A percentile compares a stretch with the other conserved stretches of the same genome.
These are phyloP conservation scores for Parauchenoglanis punctatus DNA, from an alignment of 2,797 vertebrate genomes.

Conservation along the genomic window DNA sequence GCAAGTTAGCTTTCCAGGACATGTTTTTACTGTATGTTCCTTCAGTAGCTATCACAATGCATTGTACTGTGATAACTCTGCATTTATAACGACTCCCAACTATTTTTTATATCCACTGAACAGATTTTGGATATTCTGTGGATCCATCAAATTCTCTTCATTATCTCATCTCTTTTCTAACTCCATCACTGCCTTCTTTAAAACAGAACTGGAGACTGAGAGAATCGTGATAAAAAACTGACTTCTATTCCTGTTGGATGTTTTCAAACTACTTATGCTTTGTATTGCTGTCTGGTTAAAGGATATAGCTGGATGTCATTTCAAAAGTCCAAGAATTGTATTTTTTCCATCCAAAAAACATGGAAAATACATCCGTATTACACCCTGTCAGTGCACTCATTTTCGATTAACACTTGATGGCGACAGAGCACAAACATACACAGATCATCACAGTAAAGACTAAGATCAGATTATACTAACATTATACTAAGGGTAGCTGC, in stretches of 20 bases:
- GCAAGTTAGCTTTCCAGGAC: not conserved
- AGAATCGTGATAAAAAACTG: not conserved
- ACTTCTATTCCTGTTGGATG: not conserved
- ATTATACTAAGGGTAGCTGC: not conserved
- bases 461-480: not conserved
- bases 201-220: not conserved
- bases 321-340: not conserved
- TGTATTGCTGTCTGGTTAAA: not conserved
- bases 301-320: not conserved
- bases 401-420: constrained; percentile 34
- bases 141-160: not conserved
- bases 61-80: not conserved
- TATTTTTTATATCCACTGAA: not conserved
- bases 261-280: not conserved
- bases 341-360: not conserved
- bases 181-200: not conserved
- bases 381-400: not conserved
- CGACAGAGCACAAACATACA: constrained; percentile 30
- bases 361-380: not conserved
- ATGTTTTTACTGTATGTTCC: too few relatives aligned
- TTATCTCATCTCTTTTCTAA: not conserved
- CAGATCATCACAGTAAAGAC: not conserved
- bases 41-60: too few relatives aligned
- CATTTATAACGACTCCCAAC: not conserved
- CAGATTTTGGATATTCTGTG: not conserved